A percentile compares a stretch with the other conserved stretches of the same genome.
Evolutionary conservation across 2,888 invertebrate species (phyloP).

Genomic region (Plebejus argus): DNA sequence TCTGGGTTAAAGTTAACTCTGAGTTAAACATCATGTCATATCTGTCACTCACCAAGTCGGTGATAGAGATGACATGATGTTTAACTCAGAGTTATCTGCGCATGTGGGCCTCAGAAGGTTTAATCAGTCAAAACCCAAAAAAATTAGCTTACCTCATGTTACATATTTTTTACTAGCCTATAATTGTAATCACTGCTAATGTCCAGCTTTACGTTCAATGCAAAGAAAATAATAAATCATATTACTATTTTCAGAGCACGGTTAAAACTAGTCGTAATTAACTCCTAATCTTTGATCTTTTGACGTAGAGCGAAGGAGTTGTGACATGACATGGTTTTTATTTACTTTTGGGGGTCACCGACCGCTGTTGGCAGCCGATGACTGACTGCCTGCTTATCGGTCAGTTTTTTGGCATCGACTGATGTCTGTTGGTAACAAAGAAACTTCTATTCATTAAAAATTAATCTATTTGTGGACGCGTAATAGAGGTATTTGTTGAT

Average conservation of each 20-base stretch:
- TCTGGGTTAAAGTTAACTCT: too few species aligned
- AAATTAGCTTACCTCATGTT: too few species aligned
- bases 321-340: conserved; percentile 27
- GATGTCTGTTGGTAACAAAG: conserved; percentile 16
- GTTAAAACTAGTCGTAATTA: neutral
- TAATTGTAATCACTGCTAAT: too few species aligned
- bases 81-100: too few species aligned
- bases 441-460: conserved; percentile 11
- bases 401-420: conserved; percentile 21
- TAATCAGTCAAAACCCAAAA: too few species aligned
- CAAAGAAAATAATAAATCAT: neutral
- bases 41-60: too few species aligned
- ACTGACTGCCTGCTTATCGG: conserved; percentile 22
- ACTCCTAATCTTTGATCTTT: conserved; percentile 17
- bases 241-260: neutral
- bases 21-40: too few species aligned
- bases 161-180: too few species aligned
- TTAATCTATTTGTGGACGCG: neutral
- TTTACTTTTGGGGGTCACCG: conserved; percentile 4
- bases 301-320: conserved; percentile 10
- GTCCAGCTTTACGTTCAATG: neutral
- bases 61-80: too few species aligned
- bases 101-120: too few species aligned
- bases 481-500: neutral
- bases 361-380: conserved; percentile 10